A percentile compares a stretch with the other conserved stretches of the same genome.
These are phyloP conservation scores for Craniophora ligustri DNA, from an alignment of 2,888 invertebrate species.

Conservation along the genomic window DNA sequence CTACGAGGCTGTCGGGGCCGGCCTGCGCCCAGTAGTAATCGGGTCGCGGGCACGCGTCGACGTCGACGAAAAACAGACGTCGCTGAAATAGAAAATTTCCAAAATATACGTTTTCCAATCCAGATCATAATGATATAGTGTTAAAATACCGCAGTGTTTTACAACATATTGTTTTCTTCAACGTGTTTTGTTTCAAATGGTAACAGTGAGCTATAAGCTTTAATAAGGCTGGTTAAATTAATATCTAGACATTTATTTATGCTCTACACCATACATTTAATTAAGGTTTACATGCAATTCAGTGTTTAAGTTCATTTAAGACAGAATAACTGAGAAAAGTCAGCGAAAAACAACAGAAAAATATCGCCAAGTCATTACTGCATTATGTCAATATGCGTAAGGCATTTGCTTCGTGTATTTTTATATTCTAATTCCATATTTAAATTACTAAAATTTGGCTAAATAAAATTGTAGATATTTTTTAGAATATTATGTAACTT, in stretches of 20 bases:
- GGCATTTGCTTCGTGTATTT: constrained; percentile 34
- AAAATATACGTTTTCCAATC: constrained; percentile 67
- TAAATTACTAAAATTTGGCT: constrained; percentile 12
- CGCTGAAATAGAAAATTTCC: constrained; percentile 58
- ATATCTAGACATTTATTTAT: constrained; percentile 69
- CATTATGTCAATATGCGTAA: constrained; percentile 76
- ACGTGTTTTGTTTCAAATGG: constrained; percentile 55
- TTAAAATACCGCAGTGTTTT: constrained; percentile 58
- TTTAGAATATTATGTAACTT: constrained; percentile 29
- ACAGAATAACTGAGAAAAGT: background rate
- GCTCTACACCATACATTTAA: constrained; percentile 65
- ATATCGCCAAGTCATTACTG: constrained; percentile 68
- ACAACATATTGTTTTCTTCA: constrained; percentile 58
- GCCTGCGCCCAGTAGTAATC: constrained; percentile 80
- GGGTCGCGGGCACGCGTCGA: constrained; percentile 76
- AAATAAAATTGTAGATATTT: constrained; percentile 10
- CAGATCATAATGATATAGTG: constrained; percentile 75
- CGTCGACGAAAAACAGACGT: constrained; percentile 71
- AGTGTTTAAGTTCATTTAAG: constrained; percentile 26
- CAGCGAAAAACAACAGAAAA: constrained; percentile 17
- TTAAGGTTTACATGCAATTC: constrained; percentile 55
- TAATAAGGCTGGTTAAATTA: constrained; percentile 70
- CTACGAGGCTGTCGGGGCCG: constrained; percentile 64
- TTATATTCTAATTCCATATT: constrained; percentile 25
- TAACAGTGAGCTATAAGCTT: constrained; percentile 58